Conservation (phyloP, 2,113 vertebrate genomes). For the Sebastes fasciatus region DNA sequence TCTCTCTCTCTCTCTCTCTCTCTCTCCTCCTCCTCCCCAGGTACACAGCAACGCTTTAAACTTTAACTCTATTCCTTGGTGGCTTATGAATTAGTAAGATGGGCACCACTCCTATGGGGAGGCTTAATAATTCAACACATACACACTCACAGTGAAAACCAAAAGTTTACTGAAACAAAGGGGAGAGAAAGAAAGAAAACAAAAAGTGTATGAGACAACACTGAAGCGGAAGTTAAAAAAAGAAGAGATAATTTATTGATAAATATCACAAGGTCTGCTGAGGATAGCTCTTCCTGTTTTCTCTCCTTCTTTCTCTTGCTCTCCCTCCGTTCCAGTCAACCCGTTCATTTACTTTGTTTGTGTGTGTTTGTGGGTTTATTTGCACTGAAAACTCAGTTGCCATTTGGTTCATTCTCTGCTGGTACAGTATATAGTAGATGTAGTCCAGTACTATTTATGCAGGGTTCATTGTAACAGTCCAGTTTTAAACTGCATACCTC, state of each 20-base stretch:
- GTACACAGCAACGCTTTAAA: conserved; percentile 81
- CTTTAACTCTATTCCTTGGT: conserved; percentile 86
- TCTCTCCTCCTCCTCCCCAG: conserved; percentile 56
- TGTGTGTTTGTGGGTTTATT: conserved; percentile 24
- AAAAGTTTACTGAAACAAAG: conserved; percentile 86
- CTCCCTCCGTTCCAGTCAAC: conserved; percentile 15
- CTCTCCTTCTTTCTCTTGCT: conserved; percentile 30
- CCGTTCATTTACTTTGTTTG: conserved; percentile 18
- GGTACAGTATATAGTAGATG: background rate
- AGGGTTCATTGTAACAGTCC: background rate
- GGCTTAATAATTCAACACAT: conserved; percentile 88
- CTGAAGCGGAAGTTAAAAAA: conserved; percentile 71
- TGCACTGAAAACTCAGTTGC: conserved; percentile 2
- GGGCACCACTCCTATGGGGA: conserved; percentile 83
- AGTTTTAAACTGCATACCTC: background rate
- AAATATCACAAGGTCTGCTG: conserved; percentile 83
- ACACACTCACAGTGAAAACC: conserved; percentile 78
- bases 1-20: conserved; percentile 2
- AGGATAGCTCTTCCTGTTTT: conserved; percentile 72
- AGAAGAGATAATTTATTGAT: conserved; percentile 85
- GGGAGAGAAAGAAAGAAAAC: conserved; percentile 45
- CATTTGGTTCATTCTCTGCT: background rate
- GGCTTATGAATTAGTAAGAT: conserved; percentile 90
- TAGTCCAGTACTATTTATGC: too few relatives aligned
- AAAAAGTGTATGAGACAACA: conserved; percentile 56